phyloP scores from a whole-genome alignment of 2,888 invertebrate species.

The Calliopum simillimum region DNA sequence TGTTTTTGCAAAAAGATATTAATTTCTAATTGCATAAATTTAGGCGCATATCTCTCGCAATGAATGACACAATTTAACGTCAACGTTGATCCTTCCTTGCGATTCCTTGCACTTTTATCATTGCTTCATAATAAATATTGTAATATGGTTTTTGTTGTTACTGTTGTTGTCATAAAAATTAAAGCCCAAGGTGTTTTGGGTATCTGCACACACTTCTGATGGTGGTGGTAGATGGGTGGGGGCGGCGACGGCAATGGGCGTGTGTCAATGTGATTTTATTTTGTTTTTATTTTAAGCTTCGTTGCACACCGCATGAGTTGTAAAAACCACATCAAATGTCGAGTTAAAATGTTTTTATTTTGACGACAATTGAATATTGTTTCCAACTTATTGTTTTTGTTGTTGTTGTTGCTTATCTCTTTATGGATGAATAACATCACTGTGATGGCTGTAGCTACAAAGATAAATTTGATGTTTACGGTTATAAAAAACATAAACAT shows the following conservation, averaged over 20 bases:
- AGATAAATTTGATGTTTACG: conserved; percentile 22
- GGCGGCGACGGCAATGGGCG: background rate
- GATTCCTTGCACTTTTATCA: conserved; percentile 5
- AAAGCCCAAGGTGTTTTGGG: conserved; percentile 15
- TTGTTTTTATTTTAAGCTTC: conserved; percentile 54
- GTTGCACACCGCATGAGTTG: conserved; percentile 58
- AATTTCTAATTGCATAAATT: conserved; percentile 66
- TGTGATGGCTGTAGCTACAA: conserved; percentile 10
- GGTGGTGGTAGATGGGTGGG: background rate
- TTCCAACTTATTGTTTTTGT: conserved; percentile 14
- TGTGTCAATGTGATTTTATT: background rate
- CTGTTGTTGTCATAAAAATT: conserved; percentile 16
- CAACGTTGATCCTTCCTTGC: conserved; percentile 3
- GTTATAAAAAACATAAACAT: conserved; percentile 10
- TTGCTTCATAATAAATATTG: background rate
- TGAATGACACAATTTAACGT: no score
- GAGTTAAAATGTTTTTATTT: conserved; percentile 52
- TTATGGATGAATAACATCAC: background rate
- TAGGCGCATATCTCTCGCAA: conserved; percentile 16
- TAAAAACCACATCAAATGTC: conserved; percentile 63
- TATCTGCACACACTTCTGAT: conserved; percentile 12
- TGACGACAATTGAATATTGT: conserved; percentile 31
- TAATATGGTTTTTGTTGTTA: conserved; percentile 3
- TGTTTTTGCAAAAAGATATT: conserved; percentile 55
- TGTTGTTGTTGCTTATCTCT: conserved; percentile 4